A percentile compares a stretch with the other conserved stretches of the same genome.
phyloP scores from a whole-genome alignment of 2,113 vertebrate genomes.

The Ammodytes dubius region DNA sequence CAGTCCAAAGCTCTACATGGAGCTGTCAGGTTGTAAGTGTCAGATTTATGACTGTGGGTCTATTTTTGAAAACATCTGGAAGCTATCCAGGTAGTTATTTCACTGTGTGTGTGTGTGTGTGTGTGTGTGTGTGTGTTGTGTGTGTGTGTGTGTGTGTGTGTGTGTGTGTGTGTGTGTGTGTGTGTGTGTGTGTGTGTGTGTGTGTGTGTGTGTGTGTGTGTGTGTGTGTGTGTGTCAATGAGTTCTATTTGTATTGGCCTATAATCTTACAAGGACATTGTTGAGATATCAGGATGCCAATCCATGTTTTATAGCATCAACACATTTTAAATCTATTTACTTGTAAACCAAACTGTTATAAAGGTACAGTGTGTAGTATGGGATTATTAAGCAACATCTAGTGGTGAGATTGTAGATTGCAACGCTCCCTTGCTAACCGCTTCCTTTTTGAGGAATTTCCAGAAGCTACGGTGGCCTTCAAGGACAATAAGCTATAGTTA shows the following conservation, averaged over 20 bases:
- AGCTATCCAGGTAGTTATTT: slow-evolving; percentile 18
- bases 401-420: no score
- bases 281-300: background rate
- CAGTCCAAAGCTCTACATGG: background rate
- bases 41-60: slow-evolving; percentile 29
- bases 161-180: background rate
- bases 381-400: no score
- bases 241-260: slow-evolving; percentile 13
- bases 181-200: background rate
- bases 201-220: background rate
- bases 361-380: no score
- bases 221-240: background rate
- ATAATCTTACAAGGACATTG: slow-evolving; percentile 19
- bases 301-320: background rate
- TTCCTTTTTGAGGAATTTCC: no score
- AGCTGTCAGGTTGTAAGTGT: slow-evolving; percentile 47
- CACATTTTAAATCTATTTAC: background rate
- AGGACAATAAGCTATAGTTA: no score
- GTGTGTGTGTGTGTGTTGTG: background rate
- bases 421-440: no score
- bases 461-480: no score
- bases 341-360: no score
- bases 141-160: slow-evolving; percentile 17
- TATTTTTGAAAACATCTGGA: slow-evolving; percentile 67
- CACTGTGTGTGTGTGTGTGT: background rate